Conservation (phyloP, 2,797 vertebrate genomes). For the Ctenochaetus hawaiiensis region DNA sequence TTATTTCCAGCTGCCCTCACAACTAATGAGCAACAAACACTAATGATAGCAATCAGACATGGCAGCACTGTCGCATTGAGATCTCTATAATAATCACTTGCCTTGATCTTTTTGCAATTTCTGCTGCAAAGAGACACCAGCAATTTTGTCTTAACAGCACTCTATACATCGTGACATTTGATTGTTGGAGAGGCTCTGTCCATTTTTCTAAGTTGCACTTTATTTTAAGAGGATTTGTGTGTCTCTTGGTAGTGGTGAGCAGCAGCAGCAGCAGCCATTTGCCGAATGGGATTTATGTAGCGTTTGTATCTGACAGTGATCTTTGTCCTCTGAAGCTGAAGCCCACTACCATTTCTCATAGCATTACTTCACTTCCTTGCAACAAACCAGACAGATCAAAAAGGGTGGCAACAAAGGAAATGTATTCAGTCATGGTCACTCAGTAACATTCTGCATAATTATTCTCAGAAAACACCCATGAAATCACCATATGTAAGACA, state of each 20-base stretch:
- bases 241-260: conserved; percentile 20
- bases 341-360: conserved; percentile 23
- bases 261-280: conserved; percentile 20
- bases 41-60: conserved; percentile 68
- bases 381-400: conserved; percentile 50
- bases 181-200: conserved; percentile 29
- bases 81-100: conserved; percentile 56
- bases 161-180: conserved; percentile 12
- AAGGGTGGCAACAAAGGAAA: conserved; percentile 29
- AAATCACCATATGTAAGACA: neutral
- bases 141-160: conserved; percentile 22
- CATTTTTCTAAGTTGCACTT: conserved; percentile 28
- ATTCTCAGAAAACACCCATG: neutral
- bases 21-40: conserved; percentile 49
- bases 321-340: conserved; percentile 48
- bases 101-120: conserved; percentile 25
- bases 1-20: conserved; percentile 65
- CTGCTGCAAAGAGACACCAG: neutral
- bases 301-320: conserved; percentile 30
- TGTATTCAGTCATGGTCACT: neutral
- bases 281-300: conserved; percentile 38
- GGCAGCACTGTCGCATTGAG: conserved; percentile 30
- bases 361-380: conserved; percentile 34
- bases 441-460: neutral
- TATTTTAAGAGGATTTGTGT: conserved; percentile 39